Conservation (phyloP, 2,888 invertebrate genomes). For the Plutella xylostella region DNA sequence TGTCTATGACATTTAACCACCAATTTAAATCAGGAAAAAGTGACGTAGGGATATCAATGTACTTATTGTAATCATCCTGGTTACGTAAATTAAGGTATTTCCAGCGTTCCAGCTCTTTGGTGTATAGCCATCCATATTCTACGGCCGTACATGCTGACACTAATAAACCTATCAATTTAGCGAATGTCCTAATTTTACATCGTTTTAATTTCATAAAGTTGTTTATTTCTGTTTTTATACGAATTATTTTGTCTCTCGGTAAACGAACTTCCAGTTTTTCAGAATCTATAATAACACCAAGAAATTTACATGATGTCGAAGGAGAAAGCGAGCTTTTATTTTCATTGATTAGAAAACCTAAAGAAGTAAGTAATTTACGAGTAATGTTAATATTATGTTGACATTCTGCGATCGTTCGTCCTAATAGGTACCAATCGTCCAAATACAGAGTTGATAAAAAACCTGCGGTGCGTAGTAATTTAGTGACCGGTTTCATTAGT, state of each 20-base stretch:
- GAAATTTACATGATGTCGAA: background rate
- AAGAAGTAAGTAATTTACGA: background rate
- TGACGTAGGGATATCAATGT: conserved; percentile 1
- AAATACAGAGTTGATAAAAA: background rate
- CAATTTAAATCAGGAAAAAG: background rate
- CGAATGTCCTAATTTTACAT: conserved; percentile 5
- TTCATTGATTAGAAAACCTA: background rate
- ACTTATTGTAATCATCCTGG: background rate
- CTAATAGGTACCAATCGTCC: background rate
- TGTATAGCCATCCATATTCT: conserved; percentile 8
- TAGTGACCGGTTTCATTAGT: background rate
- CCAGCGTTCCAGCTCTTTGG: conserved; percentile 4
- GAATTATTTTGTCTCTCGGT: conserved; percentile 5
- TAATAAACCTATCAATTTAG: conserved; percentile 6
- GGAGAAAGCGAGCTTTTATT: background rate
- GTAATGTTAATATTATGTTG: background rate
- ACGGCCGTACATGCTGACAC: conserved; percentile 6
- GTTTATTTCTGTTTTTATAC: background rate
- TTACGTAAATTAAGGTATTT: conserved; percentile 1
- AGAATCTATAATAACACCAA: background rate
- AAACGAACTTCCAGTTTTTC: background rate
- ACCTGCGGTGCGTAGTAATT: background rate
- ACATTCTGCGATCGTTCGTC: background rate
- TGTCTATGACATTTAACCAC: background rate
- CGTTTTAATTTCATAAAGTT: background rate